Percentiles rank a stretch among this genome's conserved stretches.
These are phyloP conservation scores for Atractosteus spatula DNA, from an alignment of 2,113 vertebrate genomes.

Conservation along the genomic window DNA sequence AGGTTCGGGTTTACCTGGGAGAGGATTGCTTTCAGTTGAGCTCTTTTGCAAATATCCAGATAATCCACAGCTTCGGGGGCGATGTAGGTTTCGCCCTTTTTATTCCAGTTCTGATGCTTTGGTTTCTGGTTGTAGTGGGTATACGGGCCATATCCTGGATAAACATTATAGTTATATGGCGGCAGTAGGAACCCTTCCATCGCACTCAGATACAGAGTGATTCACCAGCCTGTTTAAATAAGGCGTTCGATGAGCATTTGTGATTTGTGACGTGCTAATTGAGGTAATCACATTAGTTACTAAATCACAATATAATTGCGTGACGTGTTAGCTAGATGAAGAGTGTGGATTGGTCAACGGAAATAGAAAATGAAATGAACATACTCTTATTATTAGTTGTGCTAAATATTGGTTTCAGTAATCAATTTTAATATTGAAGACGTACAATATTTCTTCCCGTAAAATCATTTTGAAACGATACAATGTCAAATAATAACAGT, in stretches of 20 bases:
- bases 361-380: too few relatives aligned
- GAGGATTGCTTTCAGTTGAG: constrained; percentile 70
- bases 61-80: constrained; percentile 61
- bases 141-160: constrained; percentile 46
- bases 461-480: too few relatives aligned
- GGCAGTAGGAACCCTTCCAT: constrained; percentile 77
- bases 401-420: too few relatives aligned
- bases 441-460: too few relatives aligned
- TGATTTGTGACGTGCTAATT: constrained; percentile 8
- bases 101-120: constrained; percentile 64
- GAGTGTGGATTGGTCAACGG: too few relatives aligned
- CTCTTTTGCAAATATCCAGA: constrained; percentile 69
- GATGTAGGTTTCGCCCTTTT: constrained; percentile 47
- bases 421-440: too few relatives aligned
- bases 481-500: too few relatives aligned
- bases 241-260: not conserved
- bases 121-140: constrained; percentile 40
- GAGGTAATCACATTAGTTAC: not conserved
- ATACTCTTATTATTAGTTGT: too few relatives aligned
- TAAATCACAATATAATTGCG: too few relatives aligned
- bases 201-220: constrained; percentile 30
- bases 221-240: constrained; percentile 2
- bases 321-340: too few relatives aligned
- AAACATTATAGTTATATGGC: constrained; percentile 43
- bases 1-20: constrained; percentile 68